Evolutionary conservation across 2,797 vertebrate genomes (phyloP), one percentile per base, ranked within the genome.

Genomic region (Myripristis jacobus): DNA sequence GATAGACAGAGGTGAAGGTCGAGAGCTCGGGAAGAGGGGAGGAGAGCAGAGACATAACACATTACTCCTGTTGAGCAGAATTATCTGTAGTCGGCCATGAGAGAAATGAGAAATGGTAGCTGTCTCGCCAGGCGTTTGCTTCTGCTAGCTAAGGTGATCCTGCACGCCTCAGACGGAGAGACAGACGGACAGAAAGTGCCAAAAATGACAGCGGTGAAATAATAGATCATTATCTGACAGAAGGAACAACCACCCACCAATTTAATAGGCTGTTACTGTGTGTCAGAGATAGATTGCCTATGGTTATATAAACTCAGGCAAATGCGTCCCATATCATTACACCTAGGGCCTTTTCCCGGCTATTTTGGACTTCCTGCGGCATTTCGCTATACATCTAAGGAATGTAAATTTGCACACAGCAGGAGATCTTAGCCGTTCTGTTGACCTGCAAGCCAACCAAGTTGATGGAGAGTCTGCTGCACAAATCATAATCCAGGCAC

Each of bases 131-230:
- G 48, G 46, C 54, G 61, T 51, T 50, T 27, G 34, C 34, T 25
- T 70, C 24, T 57, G 46, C 24, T 29, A 54, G 15, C 74, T 68
- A 10, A 73, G 70, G 59, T 19, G 44, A 56, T 81, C 53, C 19
- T 46, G 21, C 48, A 11, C 25, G 52, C 57, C 60, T 24, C 31
- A 51, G 31, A 70, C 3, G 6, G 41, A 38, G 18, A 57, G 60
- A 67, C 55, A 56, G 22, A 60, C 44, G 43, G n/a, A 60, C 46
- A 41, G 47, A n/a, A n/a, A n/a, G n/a, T 44, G 51, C 41, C 58
- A 68, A 24, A 75, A 78, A 61, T 75, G 65, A 62, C 66, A 34
- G 27, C 53, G 19, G 29, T 72, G 38, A 76, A 80, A 71, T 70
- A 53, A 67, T 78, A 69, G 63, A 54, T 43, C 55, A 36, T 82